These are phyloP conservation scores for Microchrysa polita DNA, from an alignment of 2,888 invertebrate species.

Conservation along the genomic window DNA sequence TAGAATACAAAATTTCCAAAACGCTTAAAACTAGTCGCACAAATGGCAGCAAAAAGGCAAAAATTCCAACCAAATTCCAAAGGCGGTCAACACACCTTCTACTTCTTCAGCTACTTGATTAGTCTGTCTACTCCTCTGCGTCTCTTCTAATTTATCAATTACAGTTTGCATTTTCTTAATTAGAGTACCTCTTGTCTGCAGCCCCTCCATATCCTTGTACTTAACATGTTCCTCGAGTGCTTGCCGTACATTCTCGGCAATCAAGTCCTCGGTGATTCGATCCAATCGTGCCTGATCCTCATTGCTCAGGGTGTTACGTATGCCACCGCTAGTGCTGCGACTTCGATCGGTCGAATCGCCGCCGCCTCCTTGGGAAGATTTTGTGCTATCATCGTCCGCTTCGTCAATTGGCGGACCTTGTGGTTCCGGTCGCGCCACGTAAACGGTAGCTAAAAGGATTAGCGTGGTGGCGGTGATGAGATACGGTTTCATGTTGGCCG, in stretches of 20 bases:
- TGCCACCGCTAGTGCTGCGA: too few species aligned
- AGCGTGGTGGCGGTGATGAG: neutral
- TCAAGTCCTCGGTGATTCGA: neutral
- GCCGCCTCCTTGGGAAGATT: too few species aligned
- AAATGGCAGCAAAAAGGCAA: neutral
- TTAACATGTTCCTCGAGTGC: neutral
- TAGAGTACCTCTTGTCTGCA: neutral
- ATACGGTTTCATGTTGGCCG: neutral
- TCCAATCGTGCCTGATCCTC: neutral
- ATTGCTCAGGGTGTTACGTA: too few species aligned
- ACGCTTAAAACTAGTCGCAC: neutral
- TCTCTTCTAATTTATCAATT: conserved; percentile 6
- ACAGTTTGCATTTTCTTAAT: conserved; percentile 3
- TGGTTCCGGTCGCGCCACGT: neutral
- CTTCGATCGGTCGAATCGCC: too few species aligned
- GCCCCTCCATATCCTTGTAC: neutral
- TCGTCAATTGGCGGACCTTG: neutral
- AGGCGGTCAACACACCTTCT: neutral
- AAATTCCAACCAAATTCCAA: too few species aligned
- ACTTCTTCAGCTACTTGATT: neutral
- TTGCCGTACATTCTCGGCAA: neutral
- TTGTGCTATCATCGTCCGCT: too few species aligned
- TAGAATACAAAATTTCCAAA: neutral
- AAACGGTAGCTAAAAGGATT: neutral
- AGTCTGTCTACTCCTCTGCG: neutral